Evolutionary conservation across 64 coral and sea anemone genomes (phyloP).

Genomic region (Astreopora myriophthalma): DNA sequence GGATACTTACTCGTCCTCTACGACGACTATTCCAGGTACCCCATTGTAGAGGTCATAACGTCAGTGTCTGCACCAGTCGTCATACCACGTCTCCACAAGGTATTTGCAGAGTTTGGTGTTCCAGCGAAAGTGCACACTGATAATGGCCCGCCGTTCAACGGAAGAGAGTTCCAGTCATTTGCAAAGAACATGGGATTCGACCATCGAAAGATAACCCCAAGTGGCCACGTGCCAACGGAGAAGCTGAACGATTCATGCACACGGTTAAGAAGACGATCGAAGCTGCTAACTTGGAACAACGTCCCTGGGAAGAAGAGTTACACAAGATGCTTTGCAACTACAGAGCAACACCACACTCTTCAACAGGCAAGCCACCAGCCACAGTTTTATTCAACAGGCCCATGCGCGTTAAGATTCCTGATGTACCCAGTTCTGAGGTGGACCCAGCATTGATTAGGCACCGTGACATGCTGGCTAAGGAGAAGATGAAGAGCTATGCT

Average conservation of each 20-base stretch:
- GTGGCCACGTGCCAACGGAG: constrained; percentile 27
- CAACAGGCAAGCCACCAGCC: constrained; percentile 35
- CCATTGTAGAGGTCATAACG: constrained; percentile 25
- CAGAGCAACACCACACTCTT: constrained; percentile 54
- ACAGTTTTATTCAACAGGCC: constrained; percentile 60
- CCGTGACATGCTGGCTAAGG: constrained; percentile 43
- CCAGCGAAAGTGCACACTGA: constrained; percentile 34
- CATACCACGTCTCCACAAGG: constrained; percentile 46
- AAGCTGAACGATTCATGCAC: constrained; percentile 18
- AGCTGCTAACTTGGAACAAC: constrained; percentile 57
- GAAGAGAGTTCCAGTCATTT: constrained; percentile 38
- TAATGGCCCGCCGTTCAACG: constrained; percentile 63
- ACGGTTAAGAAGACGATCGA: constrained; percentile 54
- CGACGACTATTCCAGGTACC: constrained; percentile 63
- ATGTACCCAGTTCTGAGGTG: constrained; percentile 29
- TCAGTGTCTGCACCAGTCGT: constrained; percentile 16
- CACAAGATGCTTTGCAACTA: constrained; percentile 51
- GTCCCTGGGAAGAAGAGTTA: constrained; percentile 50
- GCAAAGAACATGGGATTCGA: constrained; percentile 37
- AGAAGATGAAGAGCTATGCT: constrained; percentile 75
- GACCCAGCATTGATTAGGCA: constrained; percentile 49
- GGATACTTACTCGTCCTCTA: constrained; percentile 60
- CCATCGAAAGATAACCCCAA: constrained; percentile 50
- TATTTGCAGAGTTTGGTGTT: constrained; percentile 43
- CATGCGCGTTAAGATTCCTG: constrained; percentile 57